Percentiles rank a stretch among this genome's conserved stretches.
phyloP scores from a whole-genome alignment of 1,140 invertebrate species.

The Diachasma alloeum region DNA sequence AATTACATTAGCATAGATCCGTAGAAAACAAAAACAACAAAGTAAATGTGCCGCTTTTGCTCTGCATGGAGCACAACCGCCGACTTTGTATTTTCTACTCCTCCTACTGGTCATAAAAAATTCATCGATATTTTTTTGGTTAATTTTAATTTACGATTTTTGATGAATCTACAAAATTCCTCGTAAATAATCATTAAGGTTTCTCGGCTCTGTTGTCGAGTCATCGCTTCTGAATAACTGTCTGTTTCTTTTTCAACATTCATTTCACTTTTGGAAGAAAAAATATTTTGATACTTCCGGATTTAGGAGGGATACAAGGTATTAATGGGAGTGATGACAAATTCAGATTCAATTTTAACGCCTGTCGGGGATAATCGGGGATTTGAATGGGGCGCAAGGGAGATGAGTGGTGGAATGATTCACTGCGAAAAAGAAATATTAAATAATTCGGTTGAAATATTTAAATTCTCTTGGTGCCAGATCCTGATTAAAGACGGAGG shows the following conservation, averaged over 20 bases:
- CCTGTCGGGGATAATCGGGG: constrained; percentile 11
- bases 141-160: not conserved
- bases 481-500: not conserved
- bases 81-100: constrained; percentile 8
- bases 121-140: not conserved
- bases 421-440: not conserved
- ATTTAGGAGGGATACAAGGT: not conserved
- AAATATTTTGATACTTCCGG: constrained; percentile 1
- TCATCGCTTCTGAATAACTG: not conserved
- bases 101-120: constrained; percentile 2
- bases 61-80: constrained; percentile 47
- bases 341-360: constrained; percentile 16
- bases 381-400: not conserved
- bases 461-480: not conserved
- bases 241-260: not conserved
- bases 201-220: not conserved
- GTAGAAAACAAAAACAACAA: constrained; percentile 40
- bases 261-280: not conserved
- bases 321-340: constrained; percentile 5
- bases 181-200: constrained; percentile 1
- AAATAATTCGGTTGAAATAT: not conserved
- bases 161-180: not conserved
- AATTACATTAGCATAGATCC: constrained; percentile 57
- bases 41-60: constrained; percentile 43
- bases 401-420: not conserved